Conservation (phyloP, 2,888 invertebrate genomes). For the Aphodius sticticus region DNA sequence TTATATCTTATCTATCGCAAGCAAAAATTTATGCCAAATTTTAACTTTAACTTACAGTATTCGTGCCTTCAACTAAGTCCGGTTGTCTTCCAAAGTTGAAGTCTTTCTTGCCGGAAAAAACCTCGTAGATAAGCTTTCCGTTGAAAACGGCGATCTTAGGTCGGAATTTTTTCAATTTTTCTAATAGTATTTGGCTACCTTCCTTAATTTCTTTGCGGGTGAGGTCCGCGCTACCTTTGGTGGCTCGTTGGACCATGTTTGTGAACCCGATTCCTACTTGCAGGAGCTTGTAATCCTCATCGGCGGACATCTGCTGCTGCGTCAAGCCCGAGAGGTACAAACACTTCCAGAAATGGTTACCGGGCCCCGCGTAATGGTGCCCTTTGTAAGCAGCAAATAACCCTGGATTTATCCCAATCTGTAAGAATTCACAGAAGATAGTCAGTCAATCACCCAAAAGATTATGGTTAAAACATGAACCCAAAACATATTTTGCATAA, state of each 20-base stretch:
- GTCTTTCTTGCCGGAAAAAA: conserved; percentile 96
- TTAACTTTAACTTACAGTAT: conserved; percentile 74
- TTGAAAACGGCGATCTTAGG: conserved; percentile 98
- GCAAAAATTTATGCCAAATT: no score
- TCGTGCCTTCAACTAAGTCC: conserved; percentile 90
- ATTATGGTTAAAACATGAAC: neutral
- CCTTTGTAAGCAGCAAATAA: conserved; percentile 97
- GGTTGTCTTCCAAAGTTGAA: conserved; percentile 97
- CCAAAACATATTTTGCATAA: neutral
- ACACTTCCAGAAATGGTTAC: conserved; percentile 99
- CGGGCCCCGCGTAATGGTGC: conserved; percentile 98
- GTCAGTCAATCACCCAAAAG: neutral
- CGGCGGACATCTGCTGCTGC: conserved; percentile 93
- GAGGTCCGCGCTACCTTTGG: conserved; percentile 95
- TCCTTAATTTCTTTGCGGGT: conserved; percentile 94
- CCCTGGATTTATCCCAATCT: conserved; percentile 99
- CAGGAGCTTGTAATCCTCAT: conserved; percentile 92
- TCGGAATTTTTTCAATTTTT: conserved; percentile 89
- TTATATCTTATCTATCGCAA: no score
- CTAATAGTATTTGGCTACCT: conserved; percentile 86
- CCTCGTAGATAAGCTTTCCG: conserved; percentile 98
- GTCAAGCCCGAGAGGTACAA: conserved; percentile 93
- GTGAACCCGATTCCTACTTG: conserved; percentile 98
- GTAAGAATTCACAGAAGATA: conserved; percentile 50
- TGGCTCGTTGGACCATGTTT: conserved; percentile 95